phyloP scores from a whole-genome alignment of 1,140 invertebrate genomes.

The Drosophila simulans region DNA sequence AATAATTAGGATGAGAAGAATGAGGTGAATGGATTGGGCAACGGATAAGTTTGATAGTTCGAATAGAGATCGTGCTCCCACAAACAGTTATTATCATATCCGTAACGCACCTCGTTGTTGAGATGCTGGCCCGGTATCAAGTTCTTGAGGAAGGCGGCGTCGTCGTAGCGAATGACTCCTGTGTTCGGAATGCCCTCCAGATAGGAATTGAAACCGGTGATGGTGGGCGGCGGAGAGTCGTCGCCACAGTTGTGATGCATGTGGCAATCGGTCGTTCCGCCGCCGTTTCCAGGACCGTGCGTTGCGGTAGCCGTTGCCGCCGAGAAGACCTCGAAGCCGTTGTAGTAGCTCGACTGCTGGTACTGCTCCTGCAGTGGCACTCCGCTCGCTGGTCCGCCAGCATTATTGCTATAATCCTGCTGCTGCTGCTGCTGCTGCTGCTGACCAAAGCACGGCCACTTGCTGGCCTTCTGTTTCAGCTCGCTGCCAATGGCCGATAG shows the following conservation, averaged over 20 bases:
- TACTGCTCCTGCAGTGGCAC: constrained; percentile 74
- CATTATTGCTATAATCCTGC: constrained; percentile 34
- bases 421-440: constrained; percentile 1
- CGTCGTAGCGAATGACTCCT: constrained; percentile 82
- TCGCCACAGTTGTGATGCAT: constrained; percentile 81
- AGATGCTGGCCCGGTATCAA: constrained; percentile 86
- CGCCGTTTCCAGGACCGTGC: constrained; percentile 16
- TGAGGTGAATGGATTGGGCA: constrained; percentile 29
- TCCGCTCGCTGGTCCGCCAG: constrained; percentile 13
- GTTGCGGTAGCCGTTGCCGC: constrained; percentile 13
- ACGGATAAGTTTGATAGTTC: neutral
- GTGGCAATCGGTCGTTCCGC: constrained; percentile 51
- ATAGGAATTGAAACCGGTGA: constrained; percentile 82
- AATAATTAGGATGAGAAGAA: constrained; percentile 40
- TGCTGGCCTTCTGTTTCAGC: constrained; percentile 77
- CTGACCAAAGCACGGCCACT: constrained; percentile 65
- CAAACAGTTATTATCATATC: neutral
- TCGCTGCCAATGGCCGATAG: constrained; percentile 83
- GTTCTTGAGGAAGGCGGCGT: constrained; percentile 86
- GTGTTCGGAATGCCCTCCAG: constrained; percentile 81
- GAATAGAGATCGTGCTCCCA: neutral
- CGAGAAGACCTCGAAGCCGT: constrained; percentile 75
- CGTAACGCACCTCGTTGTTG: constrained; percentile 85
- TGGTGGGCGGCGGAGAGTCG: constrained; percentile 82
- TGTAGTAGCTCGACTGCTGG: constrained; percentile 81